phyloP scores from a whole-genome alignment of 2,888 invertebrate species.

The Spodoptera littoralis region DNA sequence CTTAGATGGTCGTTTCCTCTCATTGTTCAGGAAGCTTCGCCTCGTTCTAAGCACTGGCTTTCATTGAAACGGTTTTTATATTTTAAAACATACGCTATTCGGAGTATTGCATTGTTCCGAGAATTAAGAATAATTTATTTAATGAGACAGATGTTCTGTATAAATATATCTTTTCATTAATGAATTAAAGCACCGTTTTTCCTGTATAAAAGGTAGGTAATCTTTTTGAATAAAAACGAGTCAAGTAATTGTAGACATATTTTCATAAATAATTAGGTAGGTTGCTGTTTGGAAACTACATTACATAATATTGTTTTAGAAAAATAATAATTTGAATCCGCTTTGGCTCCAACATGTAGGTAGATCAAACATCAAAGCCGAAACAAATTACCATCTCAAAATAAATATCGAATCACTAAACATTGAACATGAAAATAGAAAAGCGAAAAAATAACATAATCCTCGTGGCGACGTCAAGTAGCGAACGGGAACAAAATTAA shows the following conservation, averaged over 20 bases:
- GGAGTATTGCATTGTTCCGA: background rate
- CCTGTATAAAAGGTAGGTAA: no score
- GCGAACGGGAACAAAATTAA: conserved; percentile 79
- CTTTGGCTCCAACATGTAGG: background rate
- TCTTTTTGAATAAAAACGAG: no score
- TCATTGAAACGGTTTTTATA: conserved; percentile 19
- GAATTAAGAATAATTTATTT: no score
- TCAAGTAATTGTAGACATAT: no score
- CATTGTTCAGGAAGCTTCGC: conserved; percentile 39
- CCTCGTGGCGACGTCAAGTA: conserved; percentile 68
- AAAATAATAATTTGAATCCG: background rate
- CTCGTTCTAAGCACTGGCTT: conserved; percentile 25
- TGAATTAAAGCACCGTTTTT: no score
- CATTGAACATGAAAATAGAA: conserved; percentile 53
- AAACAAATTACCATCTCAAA: conserved; percentile 22
- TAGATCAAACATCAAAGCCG: conserved; percentile 9
- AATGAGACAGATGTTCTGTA: no score
- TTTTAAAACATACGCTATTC: conserved; percentile 5
- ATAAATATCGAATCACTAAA: conserved; percentile 35
- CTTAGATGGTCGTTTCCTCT: conserved; percentile 35
- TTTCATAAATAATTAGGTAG: no score
- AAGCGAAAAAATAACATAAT: conserved; percentile 46
- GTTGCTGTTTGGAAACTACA: no score
- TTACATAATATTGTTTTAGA: no score
- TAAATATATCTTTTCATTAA: no score